Conservation (phyloP, 1,140 invertebrate species). For the Apis dorsata region DNA sequence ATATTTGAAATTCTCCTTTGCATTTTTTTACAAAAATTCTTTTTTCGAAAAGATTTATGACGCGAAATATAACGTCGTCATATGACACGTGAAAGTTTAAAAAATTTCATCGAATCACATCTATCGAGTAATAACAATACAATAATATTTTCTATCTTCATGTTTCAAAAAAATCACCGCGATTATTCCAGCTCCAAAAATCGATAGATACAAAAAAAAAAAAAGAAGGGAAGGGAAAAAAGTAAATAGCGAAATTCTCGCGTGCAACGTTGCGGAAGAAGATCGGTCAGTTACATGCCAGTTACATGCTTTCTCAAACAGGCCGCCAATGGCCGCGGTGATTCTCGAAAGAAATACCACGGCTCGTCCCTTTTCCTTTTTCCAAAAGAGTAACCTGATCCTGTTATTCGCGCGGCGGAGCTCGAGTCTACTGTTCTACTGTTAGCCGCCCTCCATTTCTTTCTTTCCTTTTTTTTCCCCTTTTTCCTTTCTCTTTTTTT, state of each 20-base stretch:
- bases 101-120: neutral
- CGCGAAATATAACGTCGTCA: too few relatives aligned
- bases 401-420: constrained; percentile 75
- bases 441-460: constrained; percentile 22
- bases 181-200: too few relatives aligned
- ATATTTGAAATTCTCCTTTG: too few relatives aligned
- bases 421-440: constrained; percentile 29
- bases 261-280: constrained; percentile 62
- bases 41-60: too few relatives aligned
- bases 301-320: constrained; percentile 53
- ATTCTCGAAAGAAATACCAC: constrained; percentile 44
- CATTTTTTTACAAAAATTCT: too few relatives aligned
- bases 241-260: constrained; percentile 24
- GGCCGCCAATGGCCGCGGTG: constrained; percentile 27
- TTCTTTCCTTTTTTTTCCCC: too few relatives aligned
- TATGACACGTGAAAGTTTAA: neutral
- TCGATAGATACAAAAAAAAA: too few relatives aligned
- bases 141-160: too few relatives aligned
- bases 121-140: too few relatives aligned
- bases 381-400: constrained; percentile 77
- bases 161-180: too few relatives aligned
- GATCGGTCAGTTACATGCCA: constrained; percentile 52
- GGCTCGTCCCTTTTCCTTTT: constrained; percentile 62
- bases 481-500: too few relatives aligned
- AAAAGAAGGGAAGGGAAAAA: neutral